Base-by-base conservation (phyloP, 2,113 vertebrate species). In the Panthera leo region DNA sequence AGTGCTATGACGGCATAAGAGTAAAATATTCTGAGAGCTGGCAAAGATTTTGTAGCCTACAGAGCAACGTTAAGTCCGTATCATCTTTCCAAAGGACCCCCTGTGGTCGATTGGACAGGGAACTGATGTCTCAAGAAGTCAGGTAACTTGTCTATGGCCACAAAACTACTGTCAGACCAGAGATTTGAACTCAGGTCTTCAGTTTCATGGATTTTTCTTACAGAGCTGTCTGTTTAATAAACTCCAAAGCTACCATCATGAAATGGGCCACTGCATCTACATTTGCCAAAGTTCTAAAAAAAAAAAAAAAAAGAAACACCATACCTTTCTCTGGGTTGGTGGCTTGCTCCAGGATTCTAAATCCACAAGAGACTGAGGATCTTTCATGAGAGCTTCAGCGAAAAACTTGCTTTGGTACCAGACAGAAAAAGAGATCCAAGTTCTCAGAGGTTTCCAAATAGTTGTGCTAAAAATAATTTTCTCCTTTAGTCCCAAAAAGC, bases 371-470 rank as follows among this genome's bases (percentile, higher is more conserved):
- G 71, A 75, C 88, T 23, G 94, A 63, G 71, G 85, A 39, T 63
- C 65, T 95, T 96, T 92, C 94, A 92, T 92, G 80, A 96, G 78
- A 85, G 42, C 88, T 65, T 65, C 93, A 29, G 91, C 16, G 85
- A 78, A 89, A 97, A 97, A 36, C 87, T 97, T 96, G 94, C 91
- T 96, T 95, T 97, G 97, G 97, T 98, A 98, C 94, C 93, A 95
- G 82, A 85, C 53, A 70, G 93, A 94, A 96, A 73, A 97, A 79
- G 85, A 89, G 95, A 93, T 98, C 94, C 96, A 98, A 97, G 85
- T 97, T 98, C 96, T 98, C 98, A 96, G 97, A 95, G 78, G 93
- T 97, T 98, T 98, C 97, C 96, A 98, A 97, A 98, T 95, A 98
- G 76, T 82, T 98, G 88, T 85, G 94, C 98, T 98, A 98, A 98